Conservation (phyloP, 2,113 vertebrate species). For the Phaethornis superciliosus region DNA sequence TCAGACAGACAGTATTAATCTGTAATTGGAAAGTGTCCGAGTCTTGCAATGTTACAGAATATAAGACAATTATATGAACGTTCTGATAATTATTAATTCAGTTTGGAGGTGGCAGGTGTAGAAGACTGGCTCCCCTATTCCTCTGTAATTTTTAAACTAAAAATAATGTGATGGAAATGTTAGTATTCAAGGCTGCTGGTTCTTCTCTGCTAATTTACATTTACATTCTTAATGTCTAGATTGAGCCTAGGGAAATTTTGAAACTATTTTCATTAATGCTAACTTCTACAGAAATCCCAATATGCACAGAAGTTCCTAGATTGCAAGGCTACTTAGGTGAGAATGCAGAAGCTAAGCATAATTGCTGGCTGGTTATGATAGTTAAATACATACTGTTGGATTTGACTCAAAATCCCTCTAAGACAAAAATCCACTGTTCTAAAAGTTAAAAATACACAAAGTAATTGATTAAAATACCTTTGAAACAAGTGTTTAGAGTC, state of each 20-base stretch:
- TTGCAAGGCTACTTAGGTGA: constrained; percentile 62
- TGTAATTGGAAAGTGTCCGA: background rate
- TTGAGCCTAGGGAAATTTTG: constrained; percentile 80
- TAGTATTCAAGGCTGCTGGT: constrained; percentile 74
- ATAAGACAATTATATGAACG: constrained; percentile 38
- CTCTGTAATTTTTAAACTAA: constrained; percentile 58
- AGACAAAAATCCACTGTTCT: constrained; percentile 18
- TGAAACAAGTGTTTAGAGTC: background rate
- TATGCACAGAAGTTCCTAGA: constrained; percentile 65
- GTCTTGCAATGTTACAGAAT: background rate
- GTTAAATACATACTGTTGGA: constrained; percentile 72
- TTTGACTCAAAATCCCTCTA: constrained; percentile 62
- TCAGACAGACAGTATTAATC: constrained; percentile 3
- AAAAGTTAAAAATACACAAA: constrained; percentile 43
- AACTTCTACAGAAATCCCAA: constrained; percentile 76
- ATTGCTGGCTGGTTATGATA: constrained; percentile 70
- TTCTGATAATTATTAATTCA: constrained; percentile 51
- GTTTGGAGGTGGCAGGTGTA: constrained; percentile 31
- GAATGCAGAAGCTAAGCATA: constrained; percentile 67
- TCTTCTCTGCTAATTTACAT: constrained; percentile 80
- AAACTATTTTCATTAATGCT: constrained; percentile 79
- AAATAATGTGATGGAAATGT: constrained; percentile 59
- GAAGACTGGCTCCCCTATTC: constrained; percentile 51
- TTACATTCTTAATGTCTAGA: constrained; percentile 80
- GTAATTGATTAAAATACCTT: constrained; percentile 36